Percentiles rank a stretch among this genome's conserved stretches.
phyloP scores from a whole-genome alignment of 2,113 vertebrate genomes.

The Terrapene triunguis region DNA sequence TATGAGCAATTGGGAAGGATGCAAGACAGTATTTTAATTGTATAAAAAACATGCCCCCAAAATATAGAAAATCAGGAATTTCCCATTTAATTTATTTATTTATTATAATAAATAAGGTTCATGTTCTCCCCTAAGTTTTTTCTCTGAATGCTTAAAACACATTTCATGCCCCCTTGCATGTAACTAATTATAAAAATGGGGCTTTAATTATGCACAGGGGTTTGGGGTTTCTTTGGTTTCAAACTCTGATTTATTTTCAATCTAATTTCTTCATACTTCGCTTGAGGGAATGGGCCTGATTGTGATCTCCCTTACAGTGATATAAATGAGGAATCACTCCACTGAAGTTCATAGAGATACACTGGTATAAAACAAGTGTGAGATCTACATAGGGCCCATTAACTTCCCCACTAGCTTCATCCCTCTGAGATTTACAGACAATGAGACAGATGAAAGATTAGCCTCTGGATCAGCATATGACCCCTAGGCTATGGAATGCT shows the following conservation, averaged over 20 bases:
- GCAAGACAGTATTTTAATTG: background rate
- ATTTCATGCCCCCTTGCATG: background rate
- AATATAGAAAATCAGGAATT: background rate
- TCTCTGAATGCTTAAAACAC: background rate
- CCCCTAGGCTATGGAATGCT: background rate
- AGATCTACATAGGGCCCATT: background rate
- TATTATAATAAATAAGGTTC: background rate
- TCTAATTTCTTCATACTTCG: background rate
- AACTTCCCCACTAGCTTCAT: background rate
- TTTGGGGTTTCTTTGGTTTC: background rate
- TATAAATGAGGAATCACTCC: background rate
- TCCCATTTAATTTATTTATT: background rate
- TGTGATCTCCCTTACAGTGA: background rate
- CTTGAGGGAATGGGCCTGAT: background rate
- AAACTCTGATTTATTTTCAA: background rate
- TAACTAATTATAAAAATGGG: background rate
- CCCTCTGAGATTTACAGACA: background rate
- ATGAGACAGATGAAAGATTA: background rate
- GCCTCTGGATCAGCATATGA: background rate
- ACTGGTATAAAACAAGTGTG: background rate
- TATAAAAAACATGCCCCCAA: background rate
- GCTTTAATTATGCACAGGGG: background rate
- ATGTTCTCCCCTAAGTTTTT: background rate
- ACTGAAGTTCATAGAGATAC: background rate
- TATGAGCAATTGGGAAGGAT: background rate